Evolutionary conservation across 2,113 vertebrate genomes (phyloP).

Genomic region (Eonycteris spelaea): DNA sequence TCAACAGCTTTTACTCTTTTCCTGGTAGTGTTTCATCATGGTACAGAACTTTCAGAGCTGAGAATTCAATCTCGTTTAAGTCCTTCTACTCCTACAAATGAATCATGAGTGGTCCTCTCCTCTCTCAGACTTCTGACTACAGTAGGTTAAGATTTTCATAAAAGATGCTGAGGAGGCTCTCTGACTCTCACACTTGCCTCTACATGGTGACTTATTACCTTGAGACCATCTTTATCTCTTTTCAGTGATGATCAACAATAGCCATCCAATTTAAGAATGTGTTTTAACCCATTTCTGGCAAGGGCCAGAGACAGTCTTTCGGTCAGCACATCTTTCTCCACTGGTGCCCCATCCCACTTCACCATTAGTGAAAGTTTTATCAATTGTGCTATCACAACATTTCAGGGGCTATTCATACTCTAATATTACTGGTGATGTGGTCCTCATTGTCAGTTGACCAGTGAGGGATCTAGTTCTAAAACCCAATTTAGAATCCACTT

Average conservation of each 20-base stretch:
- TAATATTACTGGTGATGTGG: background rate
- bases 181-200: background rate
- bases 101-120: background rate
- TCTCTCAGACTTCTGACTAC: background rate
- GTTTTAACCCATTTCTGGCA: background rate
- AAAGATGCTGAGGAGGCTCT: background rate
- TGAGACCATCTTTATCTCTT: background rate
- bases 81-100: background rate
- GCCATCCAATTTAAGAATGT: background rate
- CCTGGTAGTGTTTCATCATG: background rate
- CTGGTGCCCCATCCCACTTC: background rate
- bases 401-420: background rate
- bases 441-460: background rate
- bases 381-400: background rate
- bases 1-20: background rate
- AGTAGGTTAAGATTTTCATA: background rate
- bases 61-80: background rate
- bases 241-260: background rate
- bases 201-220: background rate
- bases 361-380: background rate
- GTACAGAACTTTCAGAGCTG: background rate
- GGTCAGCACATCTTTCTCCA: background rate
- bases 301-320: background rate
- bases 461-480: background rate
- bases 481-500: background rate